Conservation (phyloP, 2,797 vertebrate species). For the Tragelaphus oryx region DNA sequence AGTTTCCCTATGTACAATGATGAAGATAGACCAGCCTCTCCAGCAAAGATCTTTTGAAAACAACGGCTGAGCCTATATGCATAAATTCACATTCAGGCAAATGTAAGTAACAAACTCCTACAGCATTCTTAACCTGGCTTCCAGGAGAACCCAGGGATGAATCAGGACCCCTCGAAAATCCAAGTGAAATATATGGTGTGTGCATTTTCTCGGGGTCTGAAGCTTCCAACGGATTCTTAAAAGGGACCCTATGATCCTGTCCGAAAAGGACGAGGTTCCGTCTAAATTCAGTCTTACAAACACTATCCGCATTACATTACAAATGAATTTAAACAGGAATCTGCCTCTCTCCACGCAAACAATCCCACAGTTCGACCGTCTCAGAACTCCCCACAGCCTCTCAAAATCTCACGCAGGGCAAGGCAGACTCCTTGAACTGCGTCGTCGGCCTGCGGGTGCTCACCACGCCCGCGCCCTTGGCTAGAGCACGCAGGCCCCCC, state of each 20-base stretch:
- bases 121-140: background rate
- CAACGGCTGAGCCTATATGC: background rate
- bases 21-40: background rate
- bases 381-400: background rate
- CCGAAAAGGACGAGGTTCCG: background rate
- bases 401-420: background rate
- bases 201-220: background rate
- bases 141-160: background rate
- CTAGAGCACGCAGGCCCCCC: background rate
- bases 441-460: background rate
- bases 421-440: background rate
- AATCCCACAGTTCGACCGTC: background rate
- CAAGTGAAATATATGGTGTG: background rate
- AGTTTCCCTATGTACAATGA: background rate
- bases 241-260: background rate
- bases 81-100: background rate
- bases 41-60: background rate
- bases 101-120: background rate
- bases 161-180: background rate
- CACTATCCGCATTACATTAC: background rate
- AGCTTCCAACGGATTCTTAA: background rate
- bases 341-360: background rate
- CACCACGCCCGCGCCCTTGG: background rate
- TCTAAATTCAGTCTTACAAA: background rate
- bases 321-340: background rate